These are phyloP conservation scores for Pogonophryne albipinna DNA, from an alignment of 2,797 vertebrate species.

Conservation along the genomic window DNA sequence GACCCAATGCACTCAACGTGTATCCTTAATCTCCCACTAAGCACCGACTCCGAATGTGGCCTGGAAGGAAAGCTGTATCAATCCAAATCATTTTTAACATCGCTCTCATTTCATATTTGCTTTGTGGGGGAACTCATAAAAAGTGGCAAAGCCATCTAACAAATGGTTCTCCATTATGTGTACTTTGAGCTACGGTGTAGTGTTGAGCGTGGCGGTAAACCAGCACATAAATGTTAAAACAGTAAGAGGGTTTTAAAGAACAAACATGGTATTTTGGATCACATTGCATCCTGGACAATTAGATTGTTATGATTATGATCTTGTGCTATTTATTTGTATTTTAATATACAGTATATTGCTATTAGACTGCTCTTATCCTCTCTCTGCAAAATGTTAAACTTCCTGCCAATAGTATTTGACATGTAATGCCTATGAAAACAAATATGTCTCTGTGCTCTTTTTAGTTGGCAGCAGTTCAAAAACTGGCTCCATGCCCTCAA, in stretches of 20 bases:
- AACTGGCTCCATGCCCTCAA: constrained; percentile 48
- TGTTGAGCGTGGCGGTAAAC: constrained; percentile 7
- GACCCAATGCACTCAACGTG: constrained; percentile 20
- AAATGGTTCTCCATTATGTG: constrained; percentile 45
- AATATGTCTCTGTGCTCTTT: constrained; percentile 56
- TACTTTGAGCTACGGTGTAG: constrained; percentile 26
- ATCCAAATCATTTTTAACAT: constrained; percentile 55
- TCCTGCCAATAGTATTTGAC: constrained; percentile 59
- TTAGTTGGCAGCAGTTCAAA: constrained; percentile 61
- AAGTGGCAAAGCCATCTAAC: constrained; percentile 31
- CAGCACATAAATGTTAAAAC: constrained; percentile 36
- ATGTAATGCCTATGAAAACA: constrained; percentile 66
- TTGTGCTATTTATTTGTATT: constrained; percentile 57
- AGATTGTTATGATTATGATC: constrained; percentile 50
- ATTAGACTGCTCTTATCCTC: constrained; percentile 26
- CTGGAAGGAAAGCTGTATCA: constrained; percentile 42
- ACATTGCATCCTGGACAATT: constrained; percentile 39
- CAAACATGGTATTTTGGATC: constrained; percentile 47
- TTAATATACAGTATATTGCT: constrained; percentile 35
- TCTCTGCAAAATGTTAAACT: constrained; percentile 26
- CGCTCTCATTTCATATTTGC: constrained; percentile 51
- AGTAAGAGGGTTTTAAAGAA: constrained; percentile 39
- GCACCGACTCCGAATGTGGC: constrained; percentile 28
- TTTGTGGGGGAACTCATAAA: constrained; percentile 48
- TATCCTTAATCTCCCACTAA: constrained; percentile 51